Evolutionary conservation across 2,888 invertebrate species (phyloP), one percentile per base, ranked within the genome.

Genomic region (Spicauda simplicius): DNA sequence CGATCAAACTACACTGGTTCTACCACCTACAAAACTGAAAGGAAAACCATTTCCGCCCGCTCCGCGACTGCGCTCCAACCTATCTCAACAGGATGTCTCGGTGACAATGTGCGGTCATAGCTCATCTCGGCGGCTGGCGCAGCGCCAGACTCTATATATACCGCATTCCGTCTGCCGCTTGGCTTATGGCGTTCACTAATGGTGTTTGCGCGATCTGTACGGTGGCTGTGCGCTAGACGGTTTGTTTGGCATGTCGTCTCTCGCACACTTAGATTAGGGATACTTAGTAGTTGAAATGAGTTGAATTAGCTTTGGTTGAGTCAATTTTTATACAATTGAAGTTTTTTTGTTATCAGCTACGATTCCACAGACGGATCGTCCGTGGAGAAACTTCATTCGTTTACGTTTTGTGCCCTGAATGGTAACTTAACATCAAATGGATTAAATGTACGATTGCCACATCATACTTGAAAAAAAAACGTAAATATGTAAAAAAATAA

Each of bases 131-230:
- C 50, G 5, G 70, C 69, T 76, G 78, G 78, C 77, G 61, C 69
- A 48, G 41, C 67, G 78, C 77, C 77, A 77, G 57, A 50, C 69
- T 71, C 71, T 79, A 77, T 77, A 75, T 74, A 72, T 77, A 74
- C 71, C 62, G 41, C 76, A 76, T 77, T 75, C 76, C 76, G 73
- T 71, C 69, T 71, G 72, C 64, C 58, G 60, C n/a, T n/a, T 20
- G 60, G 60, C 56, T 59, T 66, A 66, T 66, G 65, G 25, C 50
- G 48, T 60, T 60, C 33, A 33, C 65, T 66, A 54, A 66, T 66
- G 60, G 54, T 41, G 59, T 66, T 66, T 60, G 59, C 65, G 59
- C 55, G 60, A 60, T 60, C 54, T 33, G 5, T 25, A 59, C 14
- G 30, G 6, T 54, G n/a, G 12, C 19, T 55, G 8, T 18, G 6